Evolutionary conservation across 2,888 invertebrate species (phyloP).

Genomic region (Pedicia rivosa): DNA sequence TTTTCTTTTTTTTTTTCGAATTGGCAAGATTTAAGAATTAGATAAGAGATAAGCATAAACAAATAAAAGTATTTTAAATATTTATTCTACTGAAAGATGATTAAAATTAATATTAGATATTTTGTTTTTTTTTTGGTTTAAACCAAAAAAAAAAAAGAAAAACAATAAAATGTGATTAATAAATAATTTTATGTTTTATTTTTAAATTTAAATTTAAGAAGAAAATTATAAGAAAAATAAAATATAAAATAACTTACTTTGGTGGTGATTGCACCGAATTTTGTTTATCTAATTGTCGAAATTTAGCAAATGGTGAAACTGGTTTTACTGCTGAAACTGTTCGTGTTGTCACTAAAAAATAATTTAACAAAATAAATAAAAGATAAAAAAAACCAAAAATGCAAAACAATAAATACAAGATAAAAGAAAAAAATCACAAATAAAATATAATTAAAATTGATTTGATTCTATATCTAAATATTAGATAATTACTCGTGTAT

Average conservation of each 20-base stretch:
- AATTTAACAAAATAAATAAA: no score
- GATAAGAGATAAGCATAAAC: no score
- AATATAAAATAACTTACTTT: slow-evolving; percentile 65
- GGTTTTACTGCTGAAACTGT: slow-evolving; percentile 46
- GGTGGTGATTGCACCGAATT: slow-evolving; percentile 57
- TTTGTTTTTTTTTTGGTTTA: neutral
- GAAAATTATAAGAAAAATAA: neutral
- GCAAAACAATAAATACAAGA: neutral
- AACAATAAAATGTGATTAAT: no score
- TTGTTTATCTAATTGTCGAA: slow-evolving; percentile 80
- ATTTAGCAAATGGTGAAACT: slow-evolving; percentile 78
- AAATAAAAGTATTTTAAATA: no score
- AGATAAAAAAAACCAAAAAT: no score
- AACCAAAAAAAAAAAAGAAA: no score
- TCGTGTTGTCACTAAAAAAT: slow-evolving; percentile 25
- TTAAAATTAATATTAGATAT: no score
- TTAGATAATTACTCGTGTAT: no score
- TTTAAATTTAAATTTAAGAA: neutral
- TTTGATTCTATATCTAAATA: neutral
- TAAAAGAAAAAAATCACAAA: slow-evolving; percentile 3
- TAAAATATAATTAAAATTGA: neutral
- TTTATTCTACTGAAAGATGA: no score
- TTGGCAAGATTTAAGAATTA: no score
- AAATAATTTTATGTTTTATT: neutral
- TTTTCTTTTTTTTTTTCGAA: no score